Conservation (phyloP, 2,113 vertebrate species). For the Ahaetulla prasina region DNA sequence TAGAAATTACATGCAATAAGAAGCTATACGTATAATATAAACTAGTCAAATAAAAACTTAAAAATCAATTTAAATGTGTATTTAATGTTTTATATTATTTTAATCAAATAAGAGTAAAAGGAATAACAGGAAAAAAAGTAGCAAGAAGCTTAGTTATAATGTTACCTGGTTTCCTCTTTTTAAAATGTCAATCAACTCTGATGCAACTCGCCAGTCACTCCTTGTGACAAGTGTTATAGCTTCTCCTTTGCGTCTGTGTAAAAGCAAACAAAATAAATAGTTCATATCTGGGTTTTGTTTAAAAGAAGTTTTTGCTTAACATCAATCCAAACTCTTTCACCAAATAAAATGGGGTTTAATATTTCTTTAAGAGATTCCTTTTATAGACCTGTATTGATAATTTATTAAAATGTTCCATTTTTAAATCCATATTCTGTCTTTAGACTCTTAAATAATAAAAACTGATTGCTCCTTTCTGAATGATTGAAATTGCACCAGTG, state of each 20-base stretch:
- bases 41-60: background rate
- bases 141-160: background rate
- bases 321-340: background rate
- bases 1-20: background rate
- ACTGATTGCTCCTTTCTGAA: background rate
- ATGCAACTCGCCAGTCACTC: constrained; percentile 84
- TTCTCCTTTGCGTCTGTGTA: constrained; percentile 73
- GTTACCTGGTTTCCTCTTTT: constrained; percentile 84
- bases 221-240: constrained; percentile 85
- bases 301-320: background rate
- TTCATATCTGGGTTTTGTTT: background rate
- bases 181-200: constrained; percentile 86
- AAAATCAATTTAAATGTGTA: background rate
- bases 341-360: background rate
- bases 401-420: background rate
- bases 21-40: background rate
- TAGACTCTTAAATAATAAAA: background rate
- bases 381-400: background rate
- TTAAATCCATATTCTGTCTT: background rate
- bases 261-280: background rate
- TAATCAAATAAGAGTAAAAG: background rate
- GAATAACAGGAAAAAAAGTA: background rate
- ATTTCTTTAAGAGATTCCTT: background rate
- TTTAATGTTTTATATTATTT: background rate
- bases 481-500: background rate